These are phyloP conservation scores for Rousettus madagascariensis DNA, from an alignment of 2,797 vertebrate species.

Conservation along the genomic window DNA sequence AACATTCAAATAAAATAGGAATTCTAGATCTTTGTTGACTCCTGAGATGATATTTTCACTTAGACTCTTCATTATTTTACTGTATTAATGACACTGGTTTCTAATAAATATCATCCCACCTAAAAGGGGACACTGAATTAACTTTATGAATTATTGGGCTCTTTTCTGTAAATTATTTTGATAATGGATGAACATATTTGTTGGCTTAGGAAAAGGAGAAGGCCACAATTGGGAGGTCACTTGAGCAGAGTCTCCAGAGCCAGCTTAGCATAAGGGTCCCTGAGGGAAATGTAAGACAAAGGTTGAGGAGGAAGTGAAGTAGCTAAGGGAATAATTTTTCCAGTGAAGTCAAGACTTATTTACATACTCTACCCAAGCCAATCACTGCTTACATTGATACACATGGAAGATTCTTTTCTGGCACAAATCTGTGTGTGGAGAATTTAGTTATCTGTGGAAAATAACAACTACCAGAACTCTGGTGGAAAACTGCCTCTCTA, in stretches of 20 bases:
- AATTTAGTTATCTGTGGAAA: slow-evolving; percentile 78
- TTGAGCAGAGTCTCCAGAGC: background rate
- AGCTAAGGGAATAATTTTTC: slow-evolving; percentile 29
- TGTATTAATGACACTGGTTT: background rate
- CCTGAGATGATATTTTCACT: slow-evolving; percentile 20
- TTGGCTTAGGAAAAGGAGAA: background rate
- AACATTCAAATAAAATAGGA: background rate
- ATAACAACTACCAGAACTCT: slow-evolving; percentile 63
- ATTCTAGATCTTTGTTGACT: background rate
- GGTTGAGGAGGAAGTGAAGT: background rate
- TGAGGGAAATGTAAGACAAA: background rate
- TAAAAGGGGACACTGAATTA: background rate
- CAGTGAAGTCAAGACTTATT: slow-evolving; percentile 49
- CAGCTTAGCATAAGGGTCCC: background rate
- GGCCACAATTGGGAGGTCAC: background rate
- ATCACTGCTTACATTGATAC: slow-evolving; percentile 68
- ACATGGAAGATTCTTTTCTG: slow-evolving; percentile 78
- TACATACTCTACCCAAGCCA: slow-evolving; percentile 22
- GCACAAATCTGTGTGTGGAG: slow-evolving; percentile 63
- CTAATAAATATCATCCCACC: background rate
- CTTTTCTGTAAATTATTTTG: background rate
- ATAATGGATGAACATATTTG: background rate
- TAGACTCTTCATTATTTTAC: slow-evolving; percentile 18
- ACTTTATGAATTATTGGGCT: background rate
- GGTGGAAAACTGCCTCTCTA: slow-evolving; percentile 50